Base-by-base conservation (phyloP, 2,888 invertebrate genomes). In the Diaperis boleti region DNA sequence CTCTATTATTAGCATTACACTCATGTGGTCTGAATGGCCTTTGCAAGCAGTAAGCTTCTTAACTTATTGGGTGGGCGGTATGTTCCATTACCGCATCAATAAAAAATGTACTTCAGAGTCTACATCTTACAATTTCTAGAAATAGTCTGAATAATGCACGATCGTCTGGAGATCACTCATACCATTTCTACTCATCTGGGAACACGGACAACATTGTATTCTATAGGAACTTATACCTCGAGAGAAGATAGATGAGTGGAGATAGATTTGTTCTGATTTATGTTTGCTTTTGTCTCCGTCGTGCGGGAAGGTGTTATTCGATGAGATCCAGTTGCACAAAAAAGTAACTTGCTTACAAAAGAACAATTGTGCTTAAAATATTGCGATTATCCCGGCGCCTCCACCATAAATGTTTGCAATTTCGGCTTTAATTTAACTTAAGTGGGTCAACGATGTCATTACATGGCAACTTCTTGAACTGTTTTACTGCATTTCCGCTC, bases 191-290 rank as follows among this genome's bases (percentile, higher is more conserved):
- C 26, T 54, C 41, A 54, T 54, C 52, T 8, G 41, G 22, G 52
- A 52, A 54, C 22, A 35, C 39, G 52, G 37, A 22, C 22, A 54
- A 54, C 41, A 41, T 54, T 54, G 39, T 41, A 26, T 41, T 54
- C 41, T 54, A 37, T 22, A 39, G 17, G 41, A 54, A 54, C 39
- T 54, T 54, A 41, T 39, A 54, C 39, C 52, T 49, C 22, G 18
- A 11, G 52, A 41, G 52, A 41, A 13, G 29, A 39, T 39, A 39
- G 39, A 54, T 26, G 15, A 26, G 22, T 14, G 35, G 33, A 49
- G 49, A 49, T 49, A 49, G 31, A 47, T 33, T 31, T 49, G 26
- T 37, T 52, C 7, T 42, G 55, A 42, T 42, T 55, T 55, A 41
- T 55, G 13, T 35, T 13, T 55, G 55, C 42, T 42, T 55, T 52